Base-by-base conservation (phyloP, 2,797 vertebrate species). In the Decapterus maruadsi region DNA sequence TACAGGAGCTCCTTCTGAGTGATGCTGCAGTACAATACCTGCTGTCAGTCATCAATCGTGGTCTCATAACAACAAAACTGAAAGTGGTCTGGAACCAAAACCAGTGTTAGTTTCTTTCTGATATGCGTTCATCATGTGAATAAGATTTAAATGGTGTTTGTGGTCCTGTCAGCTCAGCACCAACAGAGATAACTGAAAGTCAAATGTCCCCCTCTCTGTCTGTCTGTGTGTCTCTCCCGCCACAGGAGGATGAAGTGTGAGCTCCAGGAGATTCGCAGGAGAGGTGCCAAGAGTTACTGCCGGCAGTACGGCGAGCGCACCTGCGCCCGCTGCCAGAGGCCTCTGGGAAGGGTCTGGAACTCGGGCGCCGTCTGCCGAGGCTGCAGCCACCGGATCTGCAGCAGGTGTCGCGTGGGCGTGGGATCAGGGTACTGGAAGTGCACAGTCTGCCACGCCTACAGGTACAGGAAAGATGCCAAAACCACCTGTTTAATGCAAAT, bases 341-440 rank as follows among this genome's bases (percentile, higher is more conserved):
- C 87, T 0, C 95, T 99, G 60, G 97, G 98, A 11, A 58, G 94
- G 53, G 36, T 97, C 76, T 83, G 96, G 91, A 96, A 97, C 92
- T 94, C 94, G 6, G 98, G 97, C 0, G 94, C 94, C 0, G 95
- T 97, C 0, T 99, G 98, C 79, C 92, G 36, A 0, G 96, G 97
- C 55, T 99, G 98, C 94, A 99, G 97, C 54, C 97, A 98, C 71
- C 94, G 96, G 0, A 96, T 97, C 86, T 99, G 98, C 87, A 85
- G 88, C 0, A 87, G 76, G 14, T 99, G 98, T 72, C 96, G 96
- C 0, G 92, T 97, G 43, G 84, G 75, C 83, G 84, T 88, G 40
- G 74, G 87, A n/a, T 80, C 90, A 6, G 80, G 2, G 0, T 67
- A 85, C 3, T 98, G 97, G 97, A 96, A 95, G 81, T 99, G 98